Evolutionary conservation across 2,113 vertebrate species (phyloP).

Genomic region (Motacilla alba): DNA sequence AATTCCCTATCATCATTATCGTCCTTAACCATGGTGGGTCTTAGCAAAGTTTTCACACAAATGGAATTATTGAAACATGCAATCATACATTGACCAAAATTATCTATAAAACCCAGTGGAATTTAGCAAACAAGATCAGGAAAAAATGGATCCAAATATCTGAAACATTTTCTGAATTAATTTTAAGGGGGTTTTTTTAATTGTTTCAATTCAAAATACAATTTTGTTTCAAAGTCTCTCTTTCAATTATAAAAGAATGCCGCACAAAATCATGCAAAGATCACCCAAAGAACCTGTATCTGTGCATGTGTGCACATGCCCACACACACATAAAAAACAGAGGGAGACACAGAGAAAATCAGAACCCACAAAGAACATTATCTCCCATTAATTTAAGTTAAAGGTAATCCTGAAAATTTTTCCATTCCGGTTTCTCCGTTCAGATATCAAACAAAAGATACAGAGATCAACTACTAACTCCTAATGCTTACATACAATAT

Average conservation of each 20-base stretch:
- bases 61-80: background rate
- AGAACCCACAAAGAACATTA: background rate
- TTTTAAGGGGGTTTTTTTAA: background rate
- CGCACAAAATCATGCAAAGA: background rate
- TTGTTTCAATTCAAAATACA: background rate
- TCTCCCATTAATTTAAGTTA: background rate
- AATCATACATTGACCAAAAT: background rate
- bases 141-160: background rate
- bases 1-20: background rate
- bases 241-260: background rate
- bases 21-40: background rate
- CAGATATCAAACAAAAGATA: background rate
- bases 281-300: background rate
- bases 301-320: accelerated
- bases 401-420: background rate
- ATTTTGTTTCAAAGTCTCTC: background rate
- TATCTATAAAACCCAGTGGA: background rate
- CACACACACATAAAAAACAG: background rate
- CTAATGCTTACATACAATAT: background rate
- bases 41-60: background rate
- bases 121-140: background rate
- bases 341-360: background rate
- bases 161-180: background rate
- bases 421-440: background rate
- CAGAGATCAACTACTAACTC: background rate